phyloP scores from a whole-genome alignment of 2,113 vertebrate species.

The Brachionichthys hirsutus region DNA sequence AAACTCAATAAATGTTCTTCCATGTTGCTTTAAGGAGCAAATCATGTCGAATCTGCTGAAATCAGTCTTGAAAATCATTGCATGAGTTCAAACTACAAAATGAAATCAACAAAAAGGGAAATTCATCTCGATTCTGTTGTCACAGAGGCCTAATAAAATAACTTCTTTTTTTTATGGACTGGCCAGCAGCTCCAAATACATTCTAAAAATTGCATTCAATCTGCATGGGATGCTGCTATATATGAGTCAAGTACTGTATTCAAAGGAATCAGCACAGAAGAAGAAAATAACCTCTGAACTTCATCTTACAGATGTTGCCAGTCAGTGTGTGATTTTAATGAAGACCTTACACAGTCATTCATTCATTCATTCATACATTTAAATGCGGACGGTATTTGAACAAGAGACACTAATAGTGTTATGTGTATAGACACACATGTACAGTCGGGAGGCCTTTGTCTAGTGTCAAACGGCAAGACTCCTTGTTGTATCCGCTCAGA shows the following conservation, averaged over 20 bases:
- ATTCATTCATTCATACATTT: neutral
- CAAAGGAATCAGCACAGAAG: constrained; percentile 65
- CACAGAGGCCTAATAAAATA: constrained; percentile 39
- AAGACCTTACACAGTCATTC: constrained; percentile 1
- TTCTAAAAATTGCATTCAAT: constrained; percentile 42
- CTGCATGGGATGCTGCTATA: constrained; percentile 30
- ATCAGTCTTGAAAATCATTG: constrained; percentile 34
- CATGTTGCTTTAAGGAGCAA: constrained; percentile 34
- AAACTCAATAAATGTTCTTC: constrained; percentile 35
- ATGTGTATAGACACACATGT: constrained; percentile 42
- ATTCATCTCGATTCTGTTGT: constrained; percentile 40
- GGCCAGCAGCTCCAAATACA: constrained; percentile 78
- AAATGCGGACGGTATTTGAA: constrained; percentile 3
- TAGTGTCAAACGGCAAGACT: constrained; percentile 57
- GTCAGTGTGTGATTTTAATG: neutral
- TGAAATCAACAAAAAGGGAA: constrained; percentile 41
- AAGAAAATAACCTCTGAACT: constrained; percentile 4
- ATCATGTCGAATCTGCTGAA: constrained; percentile 22
- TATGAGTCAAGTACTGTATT: constrained; percentile 18
- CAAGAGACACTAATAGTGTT: constrained; percentile 19
- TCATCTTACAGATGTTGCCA: neutral
- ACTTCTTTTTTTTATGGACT: constrained; percentile 65
- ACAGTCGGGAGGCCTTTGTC: constrained; percentile 20
- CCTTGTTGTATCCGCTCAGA: constrained; percentile 58
- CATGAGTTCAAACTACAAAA: constrained; percentile 27